Evolutionary conservation across 2,888 invertebrate species (phyloP).

Genomic region (Dexiosoma caninum): DNA sequence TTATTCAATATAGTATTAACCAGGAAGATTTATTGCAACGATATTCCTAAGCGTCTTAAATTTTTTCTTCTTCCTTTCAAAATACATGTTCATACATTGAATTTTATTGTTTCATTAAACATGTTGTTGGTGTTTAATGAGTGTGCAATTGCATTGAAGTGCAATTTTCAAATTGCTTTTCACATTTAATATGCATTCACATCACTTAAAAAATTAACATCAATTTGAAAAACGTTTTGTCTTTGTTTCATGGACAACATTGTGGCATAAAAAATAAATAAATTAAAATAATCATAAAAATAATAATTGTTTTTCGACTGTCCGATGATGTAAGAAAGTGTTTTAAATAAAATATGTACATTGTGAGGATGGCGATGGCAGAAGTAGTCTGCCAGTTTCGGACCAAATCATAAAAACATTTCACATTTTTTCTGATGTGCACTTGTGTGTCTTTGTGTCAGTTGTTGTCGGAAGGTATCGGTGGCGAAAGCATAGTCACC

Average conservation of each 20-base stretch:
- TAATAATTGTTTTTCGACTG: not conserved
- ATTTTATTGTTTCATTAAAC: conserved; percentile 18
- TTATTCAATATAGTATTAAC: not conserved
- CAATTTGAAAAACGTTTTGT: not conserved
- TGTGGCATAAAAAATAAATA: not conserved
- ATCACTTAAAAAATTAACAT: not conserved
- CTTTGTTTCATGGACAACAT: conserved; percentile 8
- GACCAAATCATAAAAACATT: no score
- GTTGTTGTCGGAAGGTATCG: no score
- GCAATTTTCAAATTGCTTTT: conserved; percentile 5
- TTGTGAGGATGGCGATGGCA: no score
- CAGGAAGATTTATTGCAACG: not conserved
- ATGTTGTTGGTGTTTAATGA: not conserved
- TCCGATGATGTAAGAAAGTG: not conserved
- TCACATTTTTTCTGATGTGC: no score
- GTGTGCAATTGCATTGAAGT: not conserved
- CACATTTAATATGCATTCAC: conserved; percentile 2
- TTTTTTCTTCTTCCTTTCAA: not conserved
- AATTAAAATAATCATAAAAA: conserved; percentile 12
- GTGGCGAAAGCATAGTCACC: no score
- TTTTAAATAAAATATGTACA: not conserved
- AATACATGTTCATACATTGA: not conserved
- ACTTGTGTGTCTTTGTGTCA: no score
- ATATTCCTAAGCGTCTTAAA: not conserved
- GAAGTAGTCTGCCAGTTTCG: no score